Percentiles rank a stretch among this genome's conserved stretches.
These are phyloP conservation scores for Desoria tigrina DNA, from an alignment of 2,888 invertebrate species.

Conservation along the genomic window DNA sequence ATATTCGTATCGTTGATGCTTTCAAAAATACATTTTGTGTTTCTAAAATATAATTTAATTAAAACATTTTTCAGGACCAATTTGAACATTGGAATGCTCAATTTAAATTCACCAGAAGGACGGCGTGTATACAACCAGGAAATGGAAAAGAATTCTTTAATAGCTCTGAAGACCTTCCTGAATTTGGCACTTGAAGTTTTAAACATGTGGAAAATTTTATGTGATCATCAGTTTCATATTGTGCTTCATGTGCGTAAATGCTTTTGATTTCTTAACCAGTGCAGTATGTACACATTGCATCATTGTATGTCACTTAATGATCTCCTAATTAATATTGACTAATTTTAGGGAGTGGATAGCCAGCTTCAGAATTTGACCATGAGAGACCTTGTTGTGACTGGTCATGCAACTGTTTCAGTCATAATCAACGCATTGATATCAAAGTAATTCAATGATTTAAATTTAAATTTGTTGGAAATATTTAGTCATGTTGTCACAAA, in stretches of 20 bases:
- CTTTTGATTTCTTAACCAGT: not conserved
- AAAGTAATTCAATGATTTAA: slow-evolving; percentile 57
- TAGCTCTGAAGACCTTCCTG: slow-evolving; percentile 72
- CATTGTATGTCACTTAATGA: too few relatives aligned
- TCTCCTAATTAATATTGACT: too few relatives aligned
- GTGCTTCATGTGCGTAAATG: slow-evolving; percentile 59
- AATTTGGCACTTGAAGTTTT: slow-evolving; percentile 84
- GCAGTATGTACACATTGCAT: not conserved
- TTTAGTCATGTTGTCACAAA: not conserved
- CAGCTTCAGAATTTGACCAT: slow-evolving; percentile 64
- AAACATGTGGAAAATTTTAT: slow-evolving; percentile 87
- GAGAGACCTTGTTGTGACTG: slow-evolving; percentile 75
- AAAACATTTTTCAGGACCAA: not conserved
- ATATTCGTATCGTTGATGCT: too few relatives aligned
- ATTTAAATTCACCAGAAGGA: slow-evolving; percentile 32
- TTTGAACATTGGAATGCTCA: slow-evolving; percentile 12
- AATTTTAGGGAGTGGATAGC: slow-evolving; percentile 62
- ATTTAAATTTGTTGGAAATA: not conserved
- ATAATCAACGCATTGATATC: slow-evolving; percentile 84
- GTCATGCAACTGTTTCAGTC: slow-evolving; percentile 72
- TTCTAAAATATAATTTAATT: too few relatives aligned
- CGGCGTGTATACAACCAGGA: slow-evolving; percentile 37
- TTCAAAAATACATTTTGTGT: too few relatives aligned
- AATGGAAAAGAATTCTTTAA: slow-evolving; percentile 65
- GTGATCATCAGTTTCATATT: slow-evolving; percentile 86